Base-by-base conservation (phyloP, 2,113 vertebrate species). In the Melierax canorus region DNA sequence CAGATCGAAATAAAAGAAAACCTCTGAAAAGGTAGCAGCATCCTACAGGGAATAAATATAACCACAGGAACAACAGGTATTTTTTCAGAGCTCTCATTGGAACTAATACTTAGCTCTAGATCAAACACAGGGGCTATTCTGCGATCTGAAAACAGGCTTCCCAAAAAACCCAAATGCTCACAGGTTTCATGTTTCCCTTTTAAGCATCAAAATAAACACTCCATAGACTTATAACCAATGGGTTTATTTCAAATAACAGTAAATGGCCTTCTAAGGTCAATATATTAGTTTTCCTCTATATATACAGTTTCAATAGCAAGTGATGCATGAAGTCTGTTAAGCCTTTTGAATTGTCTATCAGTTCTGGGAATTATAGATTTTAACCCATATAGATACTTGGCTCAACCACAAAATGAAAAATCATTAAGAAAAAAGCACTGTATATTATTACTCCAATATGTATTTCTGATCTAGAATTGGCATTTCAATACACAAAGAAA, bases 301-400 rank as follows among this genome's bases (percentile, higher is more conserved):
- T 89, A 95, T 79, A 93, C 92, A 82, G 58, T 96, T 97, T 97
- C 96, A 89, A 94, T 75, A 95, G 86, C 92, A 98, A 98, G 96
- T 2, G 93, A 96, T 67, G 76, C 94, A 92, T 95, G 96, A 97
- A 92, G 90, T n/a, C 46, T 83, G 88, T 92, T 97, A 94, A 97
- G 92, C 83, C 86, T 97, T 96, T 81, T 93, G 94, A 97, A 97
- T 97, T 97, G 96, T 97, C 93, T 94, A 96, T 97, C 94, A 94
- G 94, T 98, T 97, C 96, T 98, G 86, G 89, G 93, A 97, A 95
- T 98, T 97, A 96, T 53, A 94, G 88, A 96, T 98, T 97, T 97
- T 97, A 97, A 97, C 90, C 92, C 95, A 90, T 96, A 97, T 94
- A 96, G 95, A 95, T 97, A 97, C 97, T 89, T 96, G 91, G 56